These are phyloP conservation scores for Schizotus pectinicornis DNA, from an alignment of 2,888 invertebrate species.

Conservation along the genomic window DNA sequence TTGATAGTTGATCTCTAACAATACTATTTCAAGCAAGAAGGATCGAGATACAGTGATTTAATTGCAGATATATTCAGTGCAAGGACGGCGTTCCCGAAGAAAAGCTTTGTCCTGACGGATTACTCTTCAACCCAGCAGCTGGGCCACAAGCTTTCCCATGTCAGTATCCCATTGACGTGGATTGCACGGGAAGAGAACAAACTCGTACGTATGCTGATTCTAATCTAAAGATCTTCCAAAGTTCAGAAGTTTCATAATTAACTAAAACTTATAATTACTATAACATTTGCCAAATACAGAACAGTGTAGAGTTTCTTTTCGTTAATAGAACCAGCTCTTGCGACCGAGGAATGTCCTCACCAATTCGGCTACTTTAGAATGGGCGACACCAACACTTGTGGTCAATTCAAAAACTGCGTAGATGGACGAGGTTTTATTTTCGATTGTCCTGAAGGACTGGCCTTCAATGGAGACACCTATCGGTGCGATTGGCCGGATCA, in stretches of 20 bases:
- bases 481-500: conserved; percentile 90
- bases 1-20: background rate
- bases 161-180: conserved; percentile 82
- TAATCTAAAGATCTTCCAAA: background rate
- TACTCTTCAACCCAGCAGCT: conserved; percentile 76
- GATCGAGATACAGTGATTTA: background rate
- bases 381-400: conserved; percentile 72
- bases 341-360: conserved; percentile 81
- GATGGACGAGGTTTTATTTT: conserved; percentile 75
- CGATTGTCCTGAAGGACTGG: conserved; percentile 84
- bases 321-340: conserved; percentile 68
- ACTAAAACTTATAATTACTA: too few relatives aligned
- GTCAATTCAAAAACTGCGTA: conserved; percentile 82
- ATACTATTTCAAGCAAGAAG: background rate
- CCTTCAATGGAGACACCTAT: conserved; percentile 67
- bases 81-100: conserved; percentile 76
- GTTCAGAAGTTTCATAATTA: too few relatives aligned
- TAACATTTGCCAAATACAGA: too few relatives aligned
- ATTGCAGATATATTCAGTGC: conserved; percentile 59
- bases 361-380: conserved; percentile 82
- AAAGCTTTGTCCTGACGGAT: conserved; percentile 81
- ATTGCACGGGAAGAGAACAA: conserved; percentile 73
- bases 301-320: too few relatives aligned
- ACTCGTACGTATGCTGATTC: conserved; percentile 64
- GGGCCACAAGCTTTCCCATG: conserved; percentile 76